These are phyloP conservation scores for Heteronetta atricapilla DNA, from an alignment of 2,113 vertebrate genomes.

Conservation along the genomic window DNA sequence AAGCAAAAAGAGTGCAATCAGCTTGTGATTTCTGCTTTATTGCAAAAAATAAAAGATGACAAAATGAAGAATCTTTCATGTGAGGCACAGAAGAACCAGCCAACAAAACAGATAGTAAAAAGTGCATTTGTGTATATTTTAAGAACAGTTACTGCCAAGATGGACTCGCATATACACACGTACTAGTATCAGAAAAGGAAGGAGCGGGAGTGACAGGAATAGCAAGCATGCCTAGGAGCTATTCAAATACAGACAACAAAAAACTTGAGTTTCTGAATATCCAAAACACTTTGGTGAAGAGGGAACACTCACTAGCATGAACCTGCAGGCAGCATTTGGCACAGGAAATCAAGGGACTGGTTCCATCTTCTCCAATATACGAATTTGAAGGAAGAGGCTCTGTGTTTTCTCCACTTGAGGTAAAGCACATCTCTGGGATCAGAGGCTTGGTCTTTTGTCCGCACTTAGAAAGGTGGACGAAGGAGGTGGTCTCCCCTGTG, in stretches of 20 bases:
- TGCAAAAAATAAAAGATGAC: background rate
- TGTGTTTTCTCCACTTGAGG: constrained; percentile 85
- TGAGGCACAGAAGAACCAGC: background rate
- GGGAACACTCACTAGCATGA: constrained; percentile 90
- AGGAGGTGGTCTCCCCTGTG: background rate
- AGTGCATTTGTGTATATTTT: background rate
- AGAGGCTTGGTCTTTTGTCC: constrained; percentile 87
- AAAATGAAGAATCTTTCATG: background rate
- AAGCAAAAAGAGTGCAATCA: background rate
- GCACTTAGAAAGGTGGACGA: constrained; percentile 58
- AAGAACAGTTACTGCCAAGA: background rate
- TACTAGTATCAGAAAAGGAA: background rate
- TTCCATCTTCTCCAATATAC: constrained; percentile 89
- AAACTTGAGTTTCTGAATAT: fast-evolving
- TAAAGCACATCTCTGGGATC: constrained; percentile 98
- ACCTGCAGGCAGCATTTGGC: constrained; percentile 91
- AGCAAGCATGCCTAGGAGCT: background rate
- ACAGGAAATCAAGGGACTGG: constrained; percentile 89
- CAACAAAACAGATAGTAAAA: background rate
- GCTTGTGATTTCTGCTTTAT: constrained; percentile 14
- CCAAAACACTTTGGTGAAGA: background rate
- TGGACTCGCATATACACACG: background rate
- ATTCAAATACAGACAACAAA: background rate
- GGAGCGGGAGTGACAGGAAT: background rate
- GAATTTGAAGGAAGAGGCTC: constrained; percentile 90